Conservation (phyloP, 2,113 vertebrate species). For the Probosciger aterrimus region DNA sequence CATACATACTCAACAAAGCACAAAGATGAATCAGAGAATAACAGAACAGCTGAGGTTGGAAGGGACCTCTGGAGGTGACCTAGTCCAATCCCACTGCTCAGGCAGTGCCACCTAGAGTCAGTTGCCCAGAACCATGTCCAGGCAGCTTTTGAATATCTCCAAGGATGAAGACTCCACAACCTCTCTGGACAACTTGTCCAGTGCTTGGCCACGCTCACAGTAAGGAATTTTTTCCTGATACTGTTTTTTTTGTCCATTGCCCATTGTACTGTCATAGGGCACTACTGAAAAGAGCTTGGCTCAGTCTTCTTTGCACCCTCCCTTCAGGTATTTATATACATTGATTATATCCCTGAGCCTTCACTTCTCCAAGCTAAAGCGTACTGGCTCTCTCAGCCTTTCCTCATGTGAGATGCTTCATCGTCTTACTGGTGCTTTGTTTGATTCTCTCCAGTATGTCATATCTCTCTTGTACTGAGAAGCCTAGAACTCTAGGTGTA, state of each 20-base stretch:
- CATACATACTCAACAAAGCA: background rate
- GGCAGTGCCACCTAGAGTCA: background rate
- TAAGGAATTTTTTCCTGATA: background rate
- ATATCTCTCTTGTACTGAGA: background rate
- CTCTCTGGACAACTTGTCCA: background rate
- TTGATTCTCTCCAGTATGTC: background rate
- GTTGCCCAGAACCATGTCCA: background rate
- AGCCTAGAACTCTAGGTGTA: background rate
- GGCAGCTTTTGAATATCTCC: background rate
- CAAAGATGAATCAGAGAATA: background rate
- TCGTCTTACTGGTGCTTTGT: background rate
- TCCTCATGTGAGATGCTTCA: background rate
- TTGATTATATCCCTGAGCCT: background rate
- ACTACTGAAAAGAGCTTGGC: background rate
- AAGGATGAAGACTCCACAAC: background rate
- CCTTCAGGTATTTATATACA: background rate
- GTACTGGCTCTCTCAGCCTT: background rate
- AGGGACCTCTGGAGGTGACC: background rate
- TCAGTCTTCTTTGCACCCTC: background rate
- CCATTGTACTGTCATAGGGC: background rate
- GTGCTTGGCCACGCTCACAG: background rate
- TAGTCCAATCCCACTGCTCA: background rate
- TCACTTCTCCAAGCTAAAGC: background rate
- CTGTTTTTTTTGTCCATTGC: background rate
- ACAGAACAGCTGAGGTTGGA: background rate